These are phyloP conservation scores for Drosophila prolongata DNA, from an alignment of 2,888 invertebrate species.

Conservation along the genomic window DNA sequence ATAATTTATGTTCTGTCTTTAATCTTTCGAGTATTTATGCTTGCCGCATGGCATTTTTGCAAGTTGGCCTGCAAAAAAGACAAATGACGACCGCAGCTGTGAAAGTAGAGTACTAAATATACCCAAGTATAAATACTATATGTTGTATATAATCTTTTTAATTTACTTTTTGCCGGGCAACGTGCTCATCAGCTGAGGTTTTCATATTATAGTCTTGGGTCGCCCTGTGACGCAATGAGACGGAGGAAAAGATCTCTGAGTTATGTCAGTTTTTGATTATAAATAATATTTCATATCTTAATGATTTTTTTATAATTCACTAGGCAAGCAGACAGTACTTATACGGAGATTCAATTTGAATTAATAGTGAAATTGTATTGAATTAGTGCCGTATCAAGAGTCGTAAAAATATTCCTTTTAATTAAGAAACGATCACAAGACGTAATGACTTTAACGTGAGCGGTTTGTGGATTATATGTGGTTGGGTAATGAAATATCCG, in stretches of 20 bases:
- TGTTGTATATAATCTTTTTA: conserved; percentile 3
- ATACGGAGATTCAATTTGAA: not conserved
- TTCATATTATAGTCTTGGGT: conserved; percentile 10
- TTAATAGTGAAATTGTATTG: conserved; percentile 5
- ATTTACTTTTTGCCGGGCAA: conserved; percentile 24
- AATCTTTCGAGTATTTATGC: conserved; percentile 57
- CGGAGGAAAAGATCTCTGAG: conserved; percentile 9
- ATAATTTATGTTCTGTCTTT: conserved; percentile 39
- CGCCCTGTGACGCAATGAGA: conserved; percentile 30
- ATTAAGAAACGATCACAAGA: conserved; percentile 34
- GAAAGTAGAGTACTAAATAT: conserved; percentile 29
- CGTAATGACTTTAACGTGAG: conserved; percentile 2
- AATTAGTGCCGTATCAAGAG: not conserved
- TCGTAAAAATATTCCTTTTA: conserved; percentile 12
- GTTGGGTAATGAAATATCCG: conserved; percentile 15
- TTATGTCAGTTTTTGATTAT: conserved; percentile 24
- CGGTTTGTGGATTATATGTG: not conserved
- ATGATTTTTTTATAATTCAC: conserved; percentile 16
- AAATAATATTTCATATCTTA: conserved; percentile 19
- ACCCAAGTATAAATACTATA: conserved; percentile 28
- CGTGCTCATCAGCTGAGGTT: conserved; percentile 29
- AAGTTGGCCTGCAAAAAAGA: conserved; percentile 23
- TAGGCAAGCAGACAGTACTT: not conserved
- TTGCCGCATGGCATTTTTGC: conserved; percentile 42
- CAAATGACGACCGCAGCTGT: conserved; percentile 65